Evolutionary conservation across 2,888 invertebrate species (phyloP), one percentile per base, ranked within the genome.

Genomic region (Synanthedon andrenaeformis): DNA sequence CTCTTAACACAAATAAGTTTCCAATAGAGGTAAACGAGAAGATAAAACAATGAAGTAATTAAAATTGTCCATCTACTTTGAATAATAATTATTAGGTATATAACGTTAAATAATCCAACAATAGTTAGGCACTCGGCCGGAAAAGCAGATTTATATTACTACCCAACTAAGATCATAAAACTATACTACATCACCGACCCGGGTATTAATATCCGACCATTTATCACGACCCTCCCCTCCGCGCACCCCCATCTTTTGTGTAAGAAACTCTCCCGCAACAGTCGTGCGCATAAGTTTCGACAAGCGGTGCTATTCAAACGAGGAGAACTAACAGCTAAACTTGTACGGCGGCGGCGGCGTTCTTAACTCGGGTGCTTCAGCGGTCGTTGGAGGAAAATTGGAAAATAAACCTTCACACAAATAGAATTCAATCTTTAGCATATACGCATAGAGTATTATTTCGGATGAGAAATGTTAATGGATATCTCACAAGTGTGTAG

Each of bases 121-220:
- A 45, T 66, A 70, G 65, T 69, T 61, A 70, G 70, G 72, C 70
- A 64, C 64, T 67, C 66, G 71, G 62, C 72, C 78, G 80, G 80
- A 78, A 80, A 79, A 79, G 77, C 82, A 82, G 84, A 84, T 86
- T 84, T 82, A 84, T 80, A 83, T 78, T 78, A 79, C 78, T 78
- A 74, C 81, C 82, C 77, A 84, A 86, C 85, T 86, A 84, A 86
- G 87, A 87, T 85, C 84, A 85, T 87, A 86, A 87, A 86, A 86
- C 84, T 84, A 79, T 83, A 84, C 76, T 77, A 73, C 74, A 75
- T 74, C 71, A 72, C 71, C 73, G 70, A 70, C 75, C 80, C 78
- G 72, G 66, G 79, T 81, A 85, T 85, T 83, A 83, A 85, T 83
- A 84, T 76, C 77, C 76, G 72, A 72, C 77, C 81, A 85, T 87